phyloP scores from a whole-genome alignment of 1,140 invertebrate genomes.

The Procambarus clarkii region DNA sequence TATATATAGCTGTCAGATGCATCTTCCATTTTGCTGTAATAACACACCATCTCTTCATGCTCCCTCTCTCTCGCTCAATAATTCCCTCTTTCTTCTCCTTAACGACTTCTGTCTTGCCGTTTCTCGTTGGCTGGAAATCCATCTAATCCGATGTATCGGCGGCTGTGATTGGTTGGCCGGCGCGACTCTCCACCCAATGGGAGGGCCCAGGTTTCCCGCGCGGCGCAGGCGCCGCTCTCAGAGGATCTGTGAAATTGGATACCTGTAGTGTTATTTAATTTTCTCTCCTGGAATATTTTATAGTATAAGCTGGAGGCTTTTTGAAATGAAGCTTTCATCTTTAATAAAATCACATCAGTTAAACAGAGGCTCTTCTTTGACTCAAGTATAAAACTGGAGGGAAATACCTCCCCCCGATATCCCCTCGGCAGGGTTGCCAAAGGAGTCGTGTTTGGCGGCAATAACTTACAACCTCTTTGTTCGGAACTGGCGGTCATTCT shows the following conservation, averaged over 20 bases:
- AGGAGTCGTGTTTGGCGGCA: constrained; percentile 36
- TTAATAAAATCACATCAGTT: constrained; percentile 55
- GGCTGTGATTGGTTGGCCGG: background rate
- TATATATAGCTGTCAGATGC: constrained; percentile 36
- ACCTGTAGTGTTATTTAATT: constrained; percentile 59
- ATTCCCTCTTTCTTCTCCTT: constrained; percentile 55
- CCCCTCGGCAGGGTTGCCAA: background rate
- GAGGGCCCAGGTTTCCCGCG: constrained; percentile 23
- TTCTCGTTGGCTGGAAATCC: constrained; percentile 38
- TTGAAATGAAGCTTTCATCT: constrained; percentile 48
- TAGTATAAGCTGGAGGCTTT: constrained; percentile 52
- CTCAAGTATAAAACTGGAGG: constrained; percentile 11
- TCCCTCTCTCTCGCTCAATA: constrained; percentile 36
- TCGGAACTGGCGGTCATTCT: constrained; percentile 49
- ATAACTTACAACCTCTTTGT: constrained; percentile 53
- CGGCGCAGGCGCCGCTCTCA: constrained; percentile 10
- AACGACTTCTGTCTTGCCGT: constrained; percentile 38
- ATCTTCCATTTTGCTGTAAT: constrained; percentile 50
- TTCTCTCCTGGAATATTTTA: constrained; percentile 56
- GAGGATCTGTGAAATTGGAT: constrained; percentile 54
- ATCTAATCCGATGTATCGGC: constrained; percentile 40
- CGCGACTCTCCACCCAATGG: constrained; percentile 37
- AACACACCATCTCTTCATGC: constrained; percentile 43
- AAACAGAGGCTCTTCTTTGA: constrained; percentile 45
- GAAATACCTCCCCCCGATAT: background rate